Percentiles rank a stretch among this genome's conserved stretches.
Evolutionary conservation across 2,888 invertebrate species (phyloP).

Genomic region (Tetramorium bicarinatum): DNA sequence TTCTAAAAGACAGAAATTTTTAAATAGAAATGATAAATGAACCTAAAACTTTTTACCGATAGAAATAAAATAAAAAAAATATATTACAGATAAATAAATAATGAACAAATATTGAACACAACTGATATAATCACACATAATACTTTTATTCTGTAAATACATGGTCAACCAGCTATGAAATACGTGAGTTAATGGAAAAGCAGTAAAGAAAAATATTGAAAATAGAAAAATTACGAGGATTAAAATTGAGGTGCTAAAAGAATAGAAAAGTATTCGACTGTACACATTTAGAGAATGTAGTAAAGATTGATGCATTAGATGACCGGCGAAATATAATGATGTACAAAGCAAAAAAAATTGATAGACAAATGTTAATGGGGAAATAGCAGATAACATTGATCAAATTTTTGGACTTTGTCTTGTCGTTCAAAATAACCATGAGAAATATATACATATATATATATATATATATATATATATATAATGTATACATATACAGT

Average conservation of each 20-base stretch:
- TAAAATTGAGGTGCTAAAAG: not conserved
- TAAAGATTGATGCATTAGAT: not conserved
- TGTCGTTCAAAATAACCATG: not conserved
- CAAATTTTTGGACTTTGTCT: not conserved
- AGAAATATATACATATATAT: not conserved
- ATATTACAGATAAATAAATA: not conserved
- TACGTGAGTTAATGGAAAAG: not conserved
- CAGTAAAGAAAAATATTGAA: not conserved
- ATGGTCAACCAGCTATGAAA: not conserved
- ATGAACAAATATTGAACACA: not conserved
- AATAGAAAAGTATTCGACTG: not conserved
- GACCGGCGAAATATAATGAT: not conserved
- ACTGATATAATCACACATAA: not conserved
- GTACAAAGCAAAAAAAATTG: not conserved
- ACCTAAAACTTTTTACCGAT: not conserved
- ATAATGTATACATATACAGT: too few relatives aligned
- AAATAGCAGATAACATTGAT: not conserved
- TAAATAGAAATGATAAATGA: not conserved
- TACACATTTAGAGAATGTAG: not conserved
- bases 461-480: not conserved
- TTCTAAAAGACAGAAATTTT: not conserved
- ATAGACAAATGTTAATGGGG: conserved; percentile 25
- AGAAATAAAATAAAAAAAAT: not conserved
- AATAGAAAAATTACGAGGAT: not conserved
- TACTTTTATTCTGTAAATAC: not conserved